A percentile compares a stretch with the other conserved stretches of the same genome.
Conservation (phyloP, 2,113 vertebrate genomes). For the Upupa epops region DNA sequence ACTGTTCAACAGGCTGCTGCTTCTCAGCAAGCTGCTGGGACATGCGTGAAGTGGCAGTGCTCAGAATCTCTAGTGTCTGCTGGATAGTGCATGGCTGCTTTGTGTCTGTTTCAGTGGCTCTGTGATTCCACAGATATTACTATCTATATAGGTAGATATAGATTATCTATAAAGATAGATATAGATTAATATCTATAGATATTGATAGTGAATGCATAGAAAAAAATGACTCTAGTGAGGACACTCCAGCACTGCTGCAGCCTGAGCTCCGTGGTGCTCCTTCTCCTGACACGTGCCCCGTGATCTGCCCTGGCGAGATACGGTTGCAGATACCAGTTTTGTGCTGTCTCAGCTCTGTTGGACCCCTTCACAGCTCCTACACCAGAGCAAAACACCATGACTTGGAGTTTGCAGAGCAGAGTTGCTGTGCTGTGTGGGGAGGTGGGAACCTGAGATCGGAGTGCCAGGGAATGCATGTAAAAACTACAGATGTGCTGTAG, state of each 20-base stretch:
- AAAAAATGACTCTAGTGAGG: too few relatives aligned
- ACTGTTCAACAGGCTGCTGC: too few relatives aligned
- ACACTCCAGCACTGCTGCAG: neutral
- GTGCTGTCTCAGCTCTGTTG: neutral
- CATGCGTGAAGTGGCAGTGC: too few relatives aligned
- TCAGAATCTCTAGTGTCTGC: too few relatives aligned
- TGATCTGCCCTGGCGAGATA: neutral
- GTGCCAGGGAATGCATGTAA: neutral
- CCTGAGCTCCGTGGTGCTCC: neutral
- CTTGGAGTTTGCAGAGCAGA: neutral
- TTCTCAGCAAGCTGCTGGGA: too few relatives aligned
- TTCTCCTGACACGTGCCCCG: neutral
- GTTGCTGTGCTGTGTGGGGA: neutral
- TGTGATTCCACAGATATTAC: too few relatives aligned
- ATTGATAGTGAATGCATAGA: too few relatives aligned
- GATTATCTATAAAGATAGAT: too few relatives aligned
- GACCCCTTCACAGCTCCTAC: neutral
- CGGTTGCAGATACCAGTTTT: neutral
- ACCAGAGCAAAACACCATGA: neutral
- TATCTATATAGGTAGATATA: too few relatives aligned
- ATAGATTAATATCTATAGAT: too few relatives aligned
- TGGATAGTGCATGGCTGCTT: too few relatives aligned
- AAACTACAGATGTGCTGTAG: neutral
- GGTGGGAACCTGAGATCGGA: neutral
- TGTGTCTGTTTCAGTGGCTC: too few relatives aligned